Conservation (phyloP, 2,797 vertebrate genomes). For the Acanthurus lineatus region DNA sequence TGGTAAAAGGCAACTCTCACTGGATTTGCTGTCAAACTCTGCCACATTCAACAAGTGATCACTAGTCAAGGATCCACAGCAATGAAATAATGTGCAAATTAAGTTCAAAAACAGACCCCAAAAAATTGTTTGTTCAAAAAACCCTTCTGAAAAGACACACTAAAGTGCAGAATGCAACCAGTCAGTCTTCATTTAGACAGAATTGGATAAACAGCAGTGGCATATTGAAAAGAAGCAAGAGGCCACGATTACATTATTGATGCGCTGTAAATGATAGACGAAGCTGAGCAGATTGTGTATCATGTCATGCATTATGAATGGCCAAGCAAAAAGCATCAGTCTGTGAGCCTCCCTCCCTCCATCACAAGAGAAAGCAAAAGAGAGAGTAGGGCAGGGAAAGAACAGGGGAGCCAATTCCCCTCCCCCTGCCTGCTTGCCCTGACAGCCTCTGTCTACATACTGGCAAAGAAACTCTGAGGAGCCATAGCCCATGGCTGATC, state of each 20-base stretch:
- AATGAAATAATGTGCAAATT: constrained; percentile 4
- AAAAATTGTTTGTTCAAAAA: constrained; percentile 7
- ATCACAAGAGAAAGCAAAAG: constrained; percentile 62
- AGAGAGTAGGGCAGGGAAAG: constrained; percentile 51
- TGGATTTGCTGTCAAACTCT: constrained; percentile 4
- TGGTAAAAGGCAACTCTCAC: constrained; percentile 37
- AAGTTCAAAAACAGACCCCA: neutral
- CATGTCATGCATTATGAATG: constrained; percentile 87
- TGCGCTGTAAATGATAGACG: constrained; percentile 88
- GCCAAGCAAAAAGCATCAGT: constrained; percentile 72
- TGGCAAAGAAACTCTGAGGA: constrained; percentile 42
- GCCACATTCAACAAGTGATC: constrained; percentile 37
- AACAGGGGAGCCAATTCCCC: constrained; percentile 37
- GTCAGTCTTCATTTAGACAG: constrained; percentile 27
- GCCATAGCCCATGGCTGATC: constrained; percentile 32
- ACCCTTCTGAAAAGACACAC: constrained; percentile 9
- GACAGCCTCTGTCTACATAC: constrained; percentile 53
- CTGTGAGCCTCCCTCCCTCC: constrained; percentile 58
- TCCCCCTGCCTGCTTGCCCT: constrained; percentile 38
- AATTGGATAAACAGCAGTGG: constrained; percentile 58
- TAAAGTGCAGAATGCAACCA: neutral
- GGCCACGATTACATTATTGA: constrained; percentile 86
- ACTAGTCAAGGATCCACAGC: constrained; percentile 7
- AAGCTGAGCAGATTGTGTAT: constrained; percentile 88
- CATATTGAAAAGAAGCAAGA: constrained; percentile 74